Percentiles rank a stretch among this genome's conserved stretches.
These are phyloP conservation scores for Lepisosteus osseus DNA, from an alignment of 2,113 vertebrate genomes.

Conservation along the genomic window DNA sequence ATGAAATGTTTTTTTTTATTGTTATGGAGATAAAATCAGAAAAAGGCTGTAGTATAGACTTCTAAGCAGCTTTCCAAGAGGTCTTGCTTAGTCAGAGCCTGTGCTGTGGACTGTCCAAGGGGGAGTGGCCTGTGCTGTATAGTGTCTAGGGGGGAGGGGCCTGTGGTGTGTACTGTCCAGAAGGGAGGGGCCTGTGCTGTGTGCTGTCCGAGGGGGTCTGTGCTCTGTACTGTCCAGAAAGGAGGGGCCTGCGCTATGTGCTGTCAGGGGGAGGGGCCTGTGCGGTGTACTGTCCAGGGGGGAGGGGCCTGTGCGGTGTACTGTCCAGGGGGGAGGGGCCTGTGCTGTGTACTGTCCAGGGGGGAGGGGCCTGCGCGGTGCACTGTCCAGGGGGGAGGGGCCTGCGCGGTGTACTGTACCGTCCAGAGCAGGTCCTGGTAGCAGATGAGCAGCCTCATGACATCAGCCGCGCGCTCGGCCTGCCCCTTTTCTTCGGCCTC, in stretches of 20 bases:
- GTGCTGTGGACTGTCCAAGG: neutral
- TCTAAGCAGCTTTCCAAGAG: no score
- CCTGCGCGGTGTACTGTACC: conserved; percentile 46
- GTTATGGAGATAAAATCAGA: no score
- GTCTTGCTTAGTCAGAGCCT: no score
- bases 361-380: neutral
- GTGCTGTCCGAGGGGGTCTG: neutral
- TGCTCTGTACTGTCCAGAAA: conserved; percentile 75
- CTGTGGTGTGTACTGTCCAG: conserved; percentile 72
- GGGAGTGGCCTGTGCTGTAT: neutral
- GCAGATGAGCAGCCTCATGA: conserved; percentile 80
- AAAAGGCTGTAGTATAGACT: no score
- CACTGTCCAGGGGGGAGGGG: conserved; percentile 14
- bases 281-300: neutral
- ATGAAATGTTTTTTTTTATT: no score
- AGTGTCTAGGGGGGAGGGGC: neutral
- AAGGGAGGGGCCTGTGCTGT: conserved; percentile 26
- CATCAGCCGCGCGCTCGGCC: conserved; percentile 74
- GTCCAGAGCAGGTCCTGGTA: conserved; percentile 89
- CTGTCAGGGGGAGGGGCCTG: neutral
- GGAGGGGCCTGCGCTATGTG: neutral
- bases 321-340: neutral
- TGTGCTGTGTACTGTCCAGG: conserved; percentile 75
- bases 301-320: neutral
- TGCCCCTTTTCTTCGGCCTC: conserved; percentile 81